phyloP scores from a whole-genome alignment of 2,888 invertebrate genomes.

The Aleiodes testaceus region DNA sequence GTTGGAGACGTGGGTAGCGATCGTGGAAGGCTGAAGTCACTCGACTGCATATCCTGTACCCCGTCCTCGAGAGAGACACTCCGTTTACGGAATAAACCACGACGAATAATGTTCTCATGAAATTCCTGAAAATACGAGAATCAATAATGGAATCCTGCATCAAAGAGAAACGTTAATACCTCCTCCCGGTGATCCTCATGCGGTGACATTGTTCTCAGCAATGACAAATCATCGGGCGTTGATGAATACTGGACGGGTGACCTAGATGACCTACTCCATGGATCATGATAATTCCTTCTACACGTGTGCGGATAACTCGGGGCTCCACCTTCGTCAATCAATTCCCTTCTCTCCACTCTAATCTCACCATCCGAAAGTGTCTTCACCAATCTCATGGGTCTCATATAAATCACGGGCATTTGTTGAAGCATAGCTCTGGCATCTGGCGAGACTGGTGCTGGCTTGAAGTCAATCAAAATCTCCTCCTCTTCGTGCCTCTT shows the following conservation, averaged over 20 bases:
- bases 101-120: conserved; percentile 86
- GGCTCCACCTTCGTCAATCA: conserved; percentile 71
- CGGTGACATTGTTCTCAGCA: conserved; percentile 63
- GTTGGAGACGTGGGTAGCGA: conserved; percentile 81
- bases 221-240: conserved; percentile 69
- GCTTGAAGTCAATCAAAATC: conserved; percentile 91
- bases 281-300: conserved; percentile 69
- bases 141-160: background rate
- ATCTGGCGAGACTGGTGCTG: conserved; percentile 80
- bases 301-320: conserved; percentile 72
- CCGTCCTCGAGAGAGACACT: conserved; percentile 82
- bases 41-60: conserved; percentile 68
- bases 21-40: conserved; percentile 73
- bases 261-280: conserved; percentile 65
- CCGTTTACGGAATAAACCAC: conserved; percentile 83
- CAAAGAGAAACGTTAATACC: conserved; percentile 51
- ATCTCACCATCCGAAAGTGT: conserved; percentile 89
- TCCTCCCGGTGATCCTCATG: conserved; percentile 67
- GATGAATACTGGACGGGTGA: conserved; percentile 70
- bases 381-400: conserved; percentile 78
- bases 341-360: conserved; percentile 73
- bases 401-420: conserved; percentile 70
- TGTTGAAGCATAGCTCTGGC: conserved; percentile 73
- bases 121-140: conserved; percentile 77
- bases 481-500: conserved; percentile 80